Conservation (phyloP, 2,888 invertebrate genomes). For the Idaea aversata region DNA sequence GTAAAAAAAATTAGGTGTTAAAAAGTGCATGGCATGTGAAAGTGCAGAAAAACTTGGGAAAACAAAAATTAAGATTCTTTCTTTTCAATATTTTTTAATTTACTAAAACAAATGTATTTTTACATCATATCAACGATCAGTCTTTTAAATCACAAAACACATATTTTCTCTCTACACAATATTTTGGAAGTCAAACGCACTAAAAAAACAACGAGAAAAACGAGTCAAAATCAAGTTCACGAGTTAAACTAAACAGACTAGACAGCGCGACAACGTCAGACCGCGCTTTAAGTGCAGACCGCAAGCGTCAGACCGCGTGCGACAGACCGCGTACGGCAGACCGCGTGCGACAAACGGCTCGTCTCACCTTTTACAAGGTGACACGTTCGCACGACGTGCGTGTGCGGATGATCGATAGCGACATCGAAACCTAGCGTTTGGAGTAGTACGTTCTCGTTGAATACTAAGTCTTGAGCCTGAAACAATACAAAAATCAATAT, state of each 20-base stretch:
- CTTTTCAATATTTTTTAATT: background rate
- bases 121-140: background rate
- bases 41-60: background rate
- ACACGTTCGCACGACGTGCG: conserved; percentile 97
- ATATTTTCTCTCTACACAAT: background rate
- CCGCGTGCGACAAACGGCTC: conserved; percentile 35
- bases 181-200: background rate
- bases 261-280: conserved; percentile 5
- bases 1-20: background rate
- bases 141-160: background rate
- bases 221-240: background rate
- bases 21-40: background rate
- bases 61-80: background rate
- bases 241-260: background rate
- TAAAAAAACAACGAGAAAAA: background rate
- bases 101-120: background rate
- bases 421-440: conserved; percentile 99
- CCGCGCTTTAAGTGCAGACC: conserved; percentile 7
- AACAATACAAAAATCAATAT: conserved; percentile 34
- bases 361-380: conserved; percentile 94
- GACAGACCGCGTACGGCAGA: conserved; percentile 33
- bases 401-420: conserved; percentile 98
- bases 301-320: conserved; percentile 32
- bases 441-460: conserved; percentile 97
- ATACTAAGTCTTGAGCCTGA: conserved; percentile 95